phyloP scores from a whole-genome alignment of 2,888 invertebrate species.

The Abscondita cerata region DNA sequence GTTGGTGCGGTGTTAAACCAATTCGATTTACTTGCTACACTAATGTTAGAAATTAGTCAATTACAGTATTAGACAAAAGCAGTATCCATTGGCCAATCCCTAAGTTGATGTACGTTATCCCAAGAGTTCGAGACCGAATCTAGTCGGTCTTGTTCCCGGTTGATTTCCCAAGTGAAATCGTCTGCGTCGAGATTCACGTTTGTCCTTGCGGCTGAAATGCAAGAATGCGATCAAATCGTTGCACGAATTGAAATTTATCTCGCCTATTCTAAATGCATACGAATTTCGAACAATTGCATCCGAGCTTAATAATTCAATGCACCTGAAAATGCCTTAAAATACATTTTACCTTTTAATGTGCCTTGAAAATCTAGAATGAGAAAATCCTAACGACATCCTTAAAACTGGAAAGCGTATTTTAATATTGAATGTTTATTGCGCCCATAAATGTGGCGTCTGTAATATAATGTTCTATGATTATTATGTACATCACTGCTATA shows the following conservation, averaged over 20 bases:
- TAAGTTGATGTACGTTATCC: slow-evolving; percentile 34
- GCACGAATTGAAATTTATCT: slow-evolving; percentile 14
- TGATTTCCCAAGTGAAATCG: slow-evolving; percentile 47
- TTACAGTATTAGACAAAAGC: slow-evolving; percentile 27
- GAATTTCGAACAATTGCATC: slow-evolving; percentile 2
- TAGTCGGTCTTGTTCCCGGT: slow-evolving; percentile 44
- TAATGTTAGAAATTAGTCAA: slow-evolving; percentile 20
- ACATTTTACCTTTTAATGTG: no score
- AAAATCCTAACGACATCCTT: no score
- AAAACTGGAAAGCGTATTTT: no score
- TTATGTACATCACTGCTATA: no score
- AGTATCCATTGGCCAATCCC: slow-evolving; percentile 27
- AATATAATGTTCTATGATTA: no score
- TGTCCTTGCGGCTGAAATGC: slow-evolving; percentile 30
- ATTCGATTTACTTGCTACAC: background rate
- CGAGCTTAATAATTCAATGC: background rate
- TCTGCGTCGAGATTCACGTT: slow-evolving; percentile 30
- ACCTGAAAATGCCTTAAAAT: background rate
- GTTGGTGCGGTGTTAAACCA: no score
- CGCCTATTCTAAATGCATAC: slow-evolving; percentile 28
- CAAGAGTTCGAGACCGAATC: slow-evolving; percentile 37
- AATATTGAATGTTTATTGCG: no score
- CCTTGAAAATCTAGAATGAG: no score
- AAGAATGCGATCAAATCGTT: slow-evolving; percentile 25
- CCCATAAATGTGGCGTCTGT: no score